Conservation (phyloP, 2,797 vertebrate genomes). For the Mionectes olivaceus region DNA sequence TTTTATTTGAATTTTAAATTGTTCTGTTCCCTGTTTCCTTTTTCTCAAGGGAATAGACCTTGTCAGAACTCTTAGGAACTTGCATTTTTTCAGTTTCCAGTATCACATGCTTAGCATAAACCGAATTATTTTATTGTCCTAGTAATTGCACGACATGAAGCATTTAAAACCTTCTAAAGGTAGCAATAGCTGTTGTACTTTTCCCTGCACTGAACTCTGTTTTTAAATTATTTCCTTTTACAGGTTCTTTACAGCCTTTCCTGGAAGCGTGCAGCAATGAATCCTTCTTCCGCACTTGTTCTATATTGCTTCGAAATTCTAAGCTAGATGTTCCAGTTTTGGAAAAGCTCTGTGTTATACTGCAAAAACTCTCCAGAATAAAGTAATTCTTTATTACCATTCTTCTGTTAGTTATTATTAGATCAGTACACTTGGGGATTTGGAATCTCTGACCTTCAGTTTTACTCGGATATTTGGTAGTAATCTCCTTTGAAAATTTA, state of each 20-base stretch:
- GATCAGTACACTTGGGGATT: neutral
- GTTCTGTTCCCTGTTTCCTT: neutral
- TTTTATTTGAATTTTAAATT: neutral
- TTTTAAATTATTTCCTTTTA: neutral
- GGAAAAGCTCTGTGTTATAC: slow-evolving; percentile 89
- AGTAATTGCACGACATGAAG: neutral
- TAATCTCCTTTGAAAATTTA: neutral
- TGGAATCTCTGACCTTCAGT: neutral
- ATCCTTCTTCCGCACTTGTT: slow-evolving; percentile 85
- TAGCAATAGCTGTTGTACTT: neutral
- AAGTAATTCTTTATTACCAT: slow-evolving; percentile 78
- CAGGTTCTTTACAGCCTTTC: slow-evolving; percentile 84
- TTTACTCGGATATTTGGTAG: neutral
- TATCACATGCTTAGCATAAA: neutral
- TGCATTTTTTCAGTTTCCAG: neutral
- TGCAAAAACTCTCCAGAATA: slow-evolving; percentile 91
- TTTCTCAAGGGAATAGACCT: neutral
- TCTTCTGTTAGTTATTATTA: neutral
- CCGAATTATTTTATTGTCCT: neutral
- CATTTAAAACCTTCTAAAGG: neutral
- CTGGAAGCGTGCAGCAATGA: slow-evolving; percentile 87
- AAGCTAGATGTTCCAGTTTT: slow-evolving; percentile 80
- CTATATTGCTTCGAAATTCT: slow-evolving; percentile 83
- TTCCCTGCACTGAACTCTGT: neutral
- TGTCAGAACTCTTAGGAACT: neutral